Evolutionary conservation across 1,140 invertebrate species (phyloP).

Genomic region (Drosophila equinoxialis): DNA sequence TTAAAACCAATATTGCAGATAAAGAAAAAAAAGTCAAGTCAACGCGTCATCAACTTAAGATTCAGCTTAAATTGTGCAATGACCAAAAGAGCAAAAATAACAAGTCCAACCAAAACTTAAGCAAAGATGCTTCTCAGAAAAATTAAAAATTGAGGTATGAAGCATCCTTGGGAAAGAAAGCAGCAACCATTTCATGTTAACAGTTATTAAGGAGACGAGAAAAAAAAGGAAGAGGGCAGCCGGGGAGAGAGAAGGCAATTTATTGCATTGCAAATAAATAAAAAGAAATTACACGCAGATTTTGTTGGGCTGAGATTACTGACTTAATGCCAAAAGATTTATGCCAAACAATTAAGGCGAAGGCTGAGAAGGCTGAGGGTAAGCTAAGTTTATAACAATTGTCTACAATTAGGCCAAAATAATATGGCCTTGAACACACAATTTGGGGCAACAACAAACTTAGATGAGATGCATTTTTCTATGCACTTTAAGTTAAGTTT

Average conservation of each 20-base stretch:
- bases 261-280: constrained; percentile 73
- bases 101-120: background rate
- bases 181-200: constrained; percentile 22
- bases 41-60: background rate
- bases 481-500: background rate
- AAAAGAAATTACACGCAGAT: constrained; percentile 46
- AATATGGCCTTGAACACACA: constrained; percentile 62
- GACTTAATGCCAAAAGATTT: constrained; percentile 34
- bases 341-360: constrained; percentile 51
- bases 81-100: constrained; percentile 39
- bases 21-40: background rate
- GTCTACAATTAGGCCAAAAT: constrained; percentile 54
- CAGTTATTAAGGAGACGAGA: constrained; percentile 29
- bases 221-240: constrained; percentile 66
- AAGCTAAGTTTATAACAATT: constrained; percentile 36
- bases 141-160: constrained; percentile 34
- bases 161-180: constrained; percentile 33
- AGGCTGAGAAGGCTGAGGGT: background rate
- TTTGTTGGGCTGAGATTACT: constrained; percentile 17
- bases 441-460: constrained; percentile 32
- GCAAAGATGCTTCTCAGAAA: constrained; percentile 60
- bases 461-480: constrained; percentile 64
- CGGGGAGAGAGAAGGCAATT: constrained; percentile 50
- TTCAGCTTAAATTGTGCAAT: constrained; percentile 57
- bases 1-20: background rate